Base-by-base conservation (phyloP, 2,113 vertebrate species). In the Calypte anna region DNA sequence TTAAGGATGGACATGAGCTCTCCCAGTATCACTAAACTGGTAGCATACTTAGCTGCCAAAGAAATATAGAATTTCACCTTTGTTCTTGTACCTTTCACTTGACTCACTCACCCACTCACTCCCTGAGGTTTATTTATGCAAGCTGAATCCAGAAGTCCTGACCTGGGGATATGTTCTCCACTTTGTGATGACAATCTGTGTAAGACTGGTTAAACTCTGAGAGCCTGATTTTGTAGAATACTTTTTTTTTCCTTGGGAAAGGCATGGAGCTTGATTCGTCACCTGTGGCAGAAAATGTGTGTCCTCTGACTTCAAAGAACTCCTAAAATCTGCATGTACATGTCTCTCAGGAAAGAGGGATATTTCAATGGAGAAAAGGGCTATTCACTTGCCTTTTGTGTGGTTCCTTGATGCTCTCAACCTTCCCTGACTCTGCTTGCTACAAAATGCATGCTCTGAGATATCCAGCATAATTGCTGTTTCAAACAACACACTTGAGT, bases 91-190 rank as follows among this genome's bases (percentile, higher is more conserved):
- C 93, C 74, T 94, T 92, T 87, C 78, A 58, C 24, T 85, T 85
- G 57, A 94, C 48, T 91, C 53, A 33, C 64, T 91, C 79, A 82
- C 92, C 62, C 54, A 82, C 88, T 84, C 80, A 57, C 17, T 75
- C 81, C 91, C 92, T 81, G 57, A 89, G 58, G 77, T 91, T 68
- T 95, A 79, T 84, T 93, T 88, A 93, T 48, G 50, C 66, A 81
- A 91, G 27, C 54, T 68, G 27, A 84, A 75, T 86, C 73, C 73
- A 89, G 83, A 96, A 94, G 69, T 75, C 53, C 57, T 68, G 78
- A 68, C 73, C 27, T 55, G n/a, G 38, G 48, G 18, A 40, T 57
- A 67, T 25, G 12, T 38, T 90, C 51, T 83, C 54, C 36, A 67
- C 38, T 68, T 54, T 72, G 59, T 36, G 24, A 90, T 62, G 55